Conservation (phyloP, 2,797 vertebrate genomes). For the Chiroxiphia lanceolata region DNA sequence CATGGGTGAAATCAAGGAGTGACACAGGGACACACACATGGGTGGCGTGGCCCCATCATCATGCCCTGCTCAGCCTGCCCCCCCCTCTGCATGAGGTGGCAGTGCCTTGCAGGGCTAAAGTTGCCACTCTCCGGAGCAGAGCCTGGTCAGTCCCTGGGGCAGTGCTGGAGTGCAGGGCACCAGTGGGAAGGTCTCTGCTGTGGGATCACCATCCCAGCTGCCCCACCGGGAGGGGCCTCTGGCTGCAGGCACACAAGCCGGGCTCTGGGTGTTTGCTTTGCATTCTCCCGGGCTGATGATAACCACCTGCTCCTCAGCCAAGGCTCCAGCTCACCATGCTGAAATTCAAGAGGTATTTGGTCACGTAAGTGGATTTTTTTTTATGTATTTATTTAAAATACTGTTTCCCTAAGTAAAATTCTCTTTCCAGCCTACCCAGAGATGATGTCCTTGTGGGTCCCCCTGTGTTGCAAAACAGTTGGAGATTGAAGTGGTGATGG, state of each 20-base stretch:
- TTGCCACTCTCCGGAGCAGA: neutral
- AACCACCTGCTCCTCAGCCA: neutral
- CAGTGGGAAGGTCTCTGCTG: neutral
- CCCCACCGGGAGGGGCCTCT: conserved; percentile 2
- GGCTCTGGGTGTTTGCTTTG: conserved; percentile 29
- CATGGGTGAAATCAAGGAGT: rapidly evolving
- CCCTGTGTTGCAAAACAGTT: neutral
- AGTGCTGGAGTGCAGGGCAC: neutral
- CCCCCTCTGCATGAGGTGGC: rapidly evolving
- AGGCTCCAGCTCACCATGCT: conserved; percentile 53
- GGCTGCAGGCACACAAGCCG: neutral
- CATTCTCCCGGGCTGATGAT: neutral
- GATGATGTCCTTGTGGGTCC: neutral
- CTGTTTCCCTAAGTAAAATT: neutral
- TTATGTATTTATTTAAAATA: neutral
- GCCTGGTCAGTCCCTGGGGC: neutral
- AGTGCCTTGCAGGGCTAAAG: neutral
- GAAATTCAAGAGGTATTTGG: conserved; percentile 42
- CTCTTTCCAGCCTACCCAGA: neutral
- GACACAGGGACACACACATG: neutral
- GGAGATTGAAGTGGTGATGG: neutral
- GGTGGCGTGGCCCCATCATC: rapidly evolving
- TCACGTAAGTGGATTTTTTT: conserved; percentile 41
- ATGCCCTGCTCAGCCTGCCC: neutral
- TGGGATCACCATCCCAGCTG: rapidly evolving